phyloP scores from a whole-genome alignment of 1,140 invertebrate genomes.

The Brachionus sp. region DNA sequence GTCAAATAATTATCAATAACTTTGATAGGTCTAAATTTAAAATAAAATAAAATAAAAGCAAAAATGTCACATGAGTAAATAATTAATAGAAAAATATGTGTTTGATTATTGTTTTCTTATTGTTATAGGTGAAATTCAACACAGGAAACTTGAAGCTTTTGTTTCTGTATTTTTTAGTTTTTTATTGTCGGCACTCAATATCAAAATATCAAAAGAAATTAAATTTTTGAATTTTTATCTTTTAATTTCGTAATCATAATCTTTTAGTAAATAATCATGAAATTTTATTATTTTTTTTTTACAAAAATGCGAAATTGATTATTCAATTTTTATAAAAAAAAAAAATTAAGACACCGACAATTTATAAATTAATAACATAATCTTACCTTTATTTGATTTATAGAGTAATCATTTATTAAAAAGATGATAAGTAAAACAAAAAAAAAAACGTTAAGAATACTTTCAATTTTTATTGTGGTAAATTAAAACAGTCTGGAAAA shows the following conservation, averaged over 20 bases:
- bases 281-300: background rate
- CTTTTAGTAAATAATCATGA: background rate
- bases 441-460: too few relatives aligned
- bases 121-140: background rate
- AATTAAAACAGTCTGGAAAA: too few relatives aligned
- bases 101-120: background rate
- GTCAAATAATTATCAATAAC: background rate
- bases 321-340: too few relatives aligned
- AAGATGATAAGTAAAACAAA: too few relatives aligned
- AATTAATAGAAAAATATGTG: background rate
- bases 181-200: too few relatives aligned
- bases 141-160: background rate
- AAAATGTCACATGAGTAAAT: slow-evolving; percentile 1
- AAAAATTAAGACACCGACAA: too few relatives aligned
- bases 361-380: too few relatives aligned
- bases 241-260: background rate
- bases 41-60: too few relatives aligned
- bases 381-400: too few relatives aligned
- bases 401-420: too few relatives aligned
- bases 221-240: background rate
- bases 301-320: background rate
- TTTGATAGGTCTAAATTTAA: background rate
- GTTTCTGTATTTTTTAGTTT: too few relatives aligned
- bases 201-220: background rate
- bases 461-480: too few relatives aligned